Conservation (phyloP, 1,140 invertebrate species). For the Drosophila baimaii region DNA sequence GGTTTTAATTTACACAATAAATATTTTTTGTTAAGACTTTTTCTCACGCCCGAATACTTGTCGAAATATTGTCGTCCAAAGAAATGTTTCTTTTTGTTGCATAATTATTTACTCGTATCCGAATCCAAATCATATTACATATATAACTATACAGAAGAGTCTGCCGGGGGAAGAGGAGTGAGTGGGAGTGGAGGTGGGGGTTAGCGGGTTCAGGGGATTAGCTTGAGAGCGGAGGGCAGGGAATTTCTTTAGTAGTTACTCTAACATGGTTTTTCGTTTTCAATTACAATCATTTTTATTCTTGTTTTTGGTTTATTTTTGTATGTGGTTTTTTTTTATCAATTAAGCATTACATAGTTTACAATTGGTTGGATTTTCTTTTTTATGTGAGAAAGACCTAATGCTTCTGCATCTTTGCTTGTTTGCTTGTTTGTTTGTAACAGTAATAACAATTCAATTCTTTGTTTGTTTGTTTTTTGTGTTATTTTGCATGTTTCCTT, state of each 20-base stretch:
- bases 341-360: constrained; percentile 62
- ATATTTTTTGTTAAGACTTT: constrained; percentile 62
- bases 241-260: constrained; percentile 39
- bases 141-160: constrained; percentile 55
- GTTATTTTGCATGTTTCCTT: constrained; percentile 17
- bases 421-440: constrained; percentile 32
- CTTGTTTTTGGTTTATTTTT: constrained; percentile 49
- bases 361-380: constrained; percentile 50
- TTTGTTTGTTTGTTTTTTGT: constrained; percentile 21
- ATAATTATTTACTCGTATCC: constrained; percentile 36
- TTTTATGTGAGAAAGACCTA: constrained; percentile 41
- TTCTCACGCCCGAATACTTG: constrained; percentile 75
- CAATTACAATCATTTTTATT: constrained; percentile 60
- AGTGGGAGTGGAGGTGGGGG: neutral
- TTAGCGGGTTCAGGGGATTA: neutral
- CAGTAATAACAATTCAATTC: constrained; percentile 57
- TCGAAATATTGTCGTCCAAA: constrained; percentile 82
- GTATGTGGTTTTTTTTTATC: constrained; percentile 49
- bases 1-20: constrained; percentile 81
- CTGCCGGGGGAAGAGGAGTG: constrained; percentile 11
- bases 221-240: constrained; percentile 5
- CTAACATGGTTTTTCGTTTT: constrained; percentile 58
- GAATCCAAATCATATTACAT: constrained; percentile 50
- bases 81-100: constrained; percentile 70
- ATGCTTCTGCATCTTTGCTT: constrained; percentile 27